phyloP scores from a whole-genome alignment of 2,797 vertebrate species.

The Tenualosa thibaudeaui region DNA sequence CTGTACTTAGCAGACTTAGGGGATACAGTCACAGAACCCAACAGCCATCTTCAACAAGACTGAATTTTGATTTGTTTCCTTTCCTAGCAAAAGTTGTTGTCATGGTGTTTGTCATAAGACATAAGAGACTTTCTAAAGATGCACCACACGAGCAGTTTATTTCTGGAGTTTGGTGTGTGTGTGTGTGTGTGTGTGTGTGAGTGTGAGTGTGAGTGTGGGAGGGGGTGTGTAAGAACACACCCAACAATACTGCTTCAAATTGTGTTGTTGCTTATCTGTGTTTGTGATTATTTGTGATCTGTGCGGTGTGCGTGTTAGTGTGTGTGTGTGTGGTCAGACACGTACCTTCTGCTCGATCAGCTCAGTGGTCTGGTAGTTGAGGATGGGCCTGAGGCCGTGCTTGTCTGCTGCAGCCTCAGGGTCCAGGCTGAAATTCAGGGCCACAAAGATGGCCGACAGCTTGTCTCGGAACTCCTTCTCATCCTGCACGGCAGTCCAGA shows the following conservation, averaged over 20 bases:
- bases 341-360: slow-evolving; percentile 86
- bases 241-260: neutral
- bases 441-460: slow-evolving; percentile 85
- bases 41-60: neutral
- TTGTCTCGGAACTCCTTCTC: slow-evolving; percentile 94
- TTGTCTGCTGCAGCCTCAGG: slow-evolving; percentile 74
- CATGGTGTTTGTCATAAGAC: neutral
- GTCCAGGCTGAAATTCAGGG: slow-evolving; percentile 88
- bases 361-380: slow-evolving; percentile 83
- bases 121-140: neutral
- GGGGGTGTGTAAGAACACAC: neutral
- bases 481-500: slow-evolving; percentile 66
- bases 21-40: neutral
- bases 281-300: neutral
- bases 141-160: neutral
- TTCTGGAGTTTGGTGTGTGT: neutral
- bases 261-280: neutral
- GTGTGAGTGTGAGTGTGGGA: neutral
- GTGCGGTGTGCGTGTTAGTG: no score
- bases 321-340: neutral
- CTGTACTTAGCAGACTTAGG: neutral
- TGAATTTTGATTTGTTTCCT: neutral
- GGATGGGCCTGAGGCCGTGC: slow-evolving; percentile 81
- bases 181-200: no score
- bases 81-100: neutral